Percentiles rank a stretch among this genome's conserved stretches.
Evolutionary conservation across 92 coral and sea anemone species (phyloP).

Genomic region (Zoanthus sociatus): DNA sequence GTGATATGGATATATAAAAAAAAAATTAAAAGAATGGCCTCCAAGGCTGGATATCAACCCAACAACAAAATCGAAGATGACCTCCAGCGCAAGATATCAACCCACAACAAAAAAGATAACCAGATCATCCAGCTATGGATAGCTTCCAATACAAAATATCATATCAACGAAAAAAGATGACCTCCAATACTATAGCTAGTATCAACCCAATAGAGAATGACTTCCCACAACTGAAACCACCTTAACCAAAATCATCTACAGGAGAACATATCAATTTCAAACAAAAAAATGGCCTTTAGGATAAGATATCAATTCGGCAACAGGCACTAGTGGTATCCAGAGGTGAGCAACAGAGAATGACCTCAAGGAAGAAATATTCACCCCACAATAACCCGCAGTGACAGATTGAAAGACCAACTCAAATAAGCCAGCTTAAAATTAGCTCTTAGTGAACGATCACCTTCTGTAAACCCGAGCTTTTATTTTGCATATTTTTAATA

Average conservation of each 20-base stretch:
- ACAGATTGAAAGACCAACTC: no score
- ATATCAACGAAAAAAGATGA: not conserved
- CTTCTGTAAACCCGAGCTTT: no score
- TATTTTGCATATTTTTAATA: no score
- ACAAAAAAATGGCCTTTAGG: not conserved
- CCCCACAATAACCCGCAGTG: no score
- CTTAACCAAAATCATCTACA: not conserved
- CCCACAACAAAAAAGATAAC: no score
- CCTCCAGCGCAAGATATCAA: not conserved
- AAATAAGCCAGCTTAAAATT: no score
- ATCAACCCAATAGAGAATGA: not conserved
- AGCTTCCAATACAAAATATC: not conserved
- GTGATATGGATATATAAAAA: no score
- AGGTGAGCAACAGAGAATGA: no score
- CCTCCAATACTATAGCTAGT: not conserved
- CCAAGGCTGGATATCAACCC: constrained; percentile 2
- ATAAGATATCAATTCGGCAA: not conserved
- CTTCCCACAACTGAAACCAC: not conserved
- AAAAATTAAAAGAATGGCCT: not conserved
- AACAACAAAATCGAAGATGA: not conserved
- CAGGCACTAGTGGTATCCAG: no score
- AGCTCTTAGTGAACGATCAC: no score
- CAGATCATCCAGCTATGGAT: not conserved
- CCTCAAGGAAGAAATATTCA: no score
- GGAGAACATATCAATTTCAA: not conserved